Conservation (phyloP, 2,888 invertebrate genomes). For the Laspeyria flexula region DNA sequence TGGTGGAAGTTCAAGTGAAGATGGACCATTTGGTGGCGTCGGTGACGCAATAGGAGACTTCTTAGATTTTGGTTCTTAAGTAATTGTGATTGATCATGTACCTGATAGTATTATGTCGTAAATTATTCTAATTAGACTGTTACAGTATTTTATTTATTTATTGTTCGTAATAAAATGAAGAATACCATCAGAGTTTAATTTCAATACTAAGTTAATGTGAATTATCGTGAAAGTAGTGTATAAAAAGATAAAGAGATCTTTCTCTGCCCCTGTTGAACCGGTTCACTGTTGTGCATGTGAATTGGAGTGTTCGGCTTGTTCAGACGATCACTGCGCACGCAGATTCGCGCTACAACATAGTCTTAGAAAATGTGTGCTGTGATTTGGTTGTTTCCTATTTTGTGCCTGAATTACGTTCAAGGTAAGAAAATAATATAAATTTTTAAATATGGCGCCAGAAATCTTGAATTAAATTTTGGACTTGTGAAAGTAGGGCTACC, state of each 20-base stretch:
- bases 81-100: slow-evolving; percentile 32
- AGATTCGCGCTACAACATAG: slow-evolving; percentile 50
- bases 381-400: slow-evolving; percentile 28
- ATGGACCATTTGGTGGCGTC: slow-evolving; percentile 70
- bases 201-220: slow-evolving; percentile 9
- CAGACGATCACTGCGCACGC: slow-evolving; percentile 63
- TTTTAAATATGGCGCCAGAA: too few relatives aligned
- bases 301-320: slow-evolving; percentile 70
- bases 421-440: slow-evolving; percentile 40
- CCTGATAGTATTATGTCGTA: slow-evolving; percentile 21
- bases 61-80: slow-evolving; percentile 56
- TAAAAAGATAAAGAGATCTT: slow-evolving; percentile 56
- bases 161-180: slow-evolving; percentile 19
- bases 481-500: too few relatives aligned
- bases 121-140: not conserved
- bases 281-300: slow-evolving; percentile 67
- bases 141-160: slow-evolving; percentile 23
- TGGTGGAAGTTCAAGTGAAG: slow-evolving; percentile 49
- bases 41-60: slow-evolving; percentile 77
- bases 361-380: slow-evolving; percentile 41
- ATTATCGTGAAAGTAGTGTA: slow-evolving; percentile 66
- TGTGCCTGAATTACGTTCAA: slow-evolving; percentile 20
- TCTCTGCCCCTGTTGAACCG: slow-evolving; percentile 69
- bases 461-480: too few relatives aligned
- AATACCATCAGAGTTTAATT: slow-evolving; percentile 9